A percentile compares a stretch with the other conserved stretches of the same genome.
phyloP scores from a whole-genome alignment of 2,888 invertebrate species.

The Euplagia quadripunctaria region DNA sequence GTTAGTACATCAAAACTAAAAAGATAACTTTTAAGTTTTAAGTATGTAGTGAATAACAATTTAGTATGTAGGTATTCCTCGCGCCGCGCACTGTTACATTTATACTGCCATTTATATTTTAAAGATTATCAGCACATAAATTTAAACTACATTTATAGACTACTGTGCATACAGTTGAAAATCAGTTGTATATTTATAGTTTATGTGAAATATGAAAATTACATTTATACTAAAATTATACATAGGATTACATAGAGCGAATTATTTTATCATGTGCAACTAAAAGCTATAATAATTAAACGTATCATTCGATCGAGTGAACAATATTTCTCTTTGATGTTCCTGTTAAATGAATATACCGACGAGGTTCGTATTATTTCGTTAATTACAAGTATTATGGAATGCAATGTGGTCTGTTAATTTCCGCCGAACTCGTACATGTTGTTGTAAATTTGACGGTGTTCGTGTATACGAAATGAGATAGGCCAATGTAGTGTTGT shows the following conservation, averaged over 20 bases:
- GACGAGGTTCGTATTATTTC: slow-evolving; percentile 71
- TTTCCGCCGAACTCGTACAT: slow-evolving; percentile 57
- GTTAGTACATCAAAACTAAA: no score
- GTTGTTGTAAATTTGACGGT: slow-evolving; percentile 10
- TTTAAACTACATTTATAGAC: no score
- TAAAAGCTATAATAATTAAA: slow-evolving; percentile 72
- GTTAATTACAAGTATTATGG: slow-evolving; percentile 79
- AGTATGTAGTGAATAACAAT: no score
- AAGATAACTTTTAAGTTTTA: no score
- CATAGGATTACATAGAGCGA: neutral
- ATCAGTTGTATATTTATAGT: neutral
- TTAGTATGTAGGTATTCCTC: no score
- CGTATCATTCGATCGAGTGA: slow-evolving; percentile 71
- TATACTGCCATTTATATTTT: no score
- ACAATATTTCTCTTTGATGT: slow-evolving; percentile 77
- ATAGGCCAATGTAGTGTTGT: slow-evolving; percentile 9
- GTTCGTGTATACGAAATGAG: slow-evolving; percentile 14
- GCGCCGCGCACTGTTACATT: no score
- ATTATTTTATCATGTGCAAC: slow-evolving; percentile 20
- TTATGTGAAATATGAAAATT: neutral
- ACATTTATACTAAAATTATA: neutral
- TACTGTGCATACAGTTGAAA: neutral
- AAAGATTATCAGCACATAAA: no score
- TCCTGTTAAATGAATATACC: slow-evolving; percentile 73
- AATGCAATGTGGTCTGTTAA: slow-evolving; percentile 73